Conservation (phyloP, 1,140 invertebrate species). For the Procambarus clarkii region DNA sequence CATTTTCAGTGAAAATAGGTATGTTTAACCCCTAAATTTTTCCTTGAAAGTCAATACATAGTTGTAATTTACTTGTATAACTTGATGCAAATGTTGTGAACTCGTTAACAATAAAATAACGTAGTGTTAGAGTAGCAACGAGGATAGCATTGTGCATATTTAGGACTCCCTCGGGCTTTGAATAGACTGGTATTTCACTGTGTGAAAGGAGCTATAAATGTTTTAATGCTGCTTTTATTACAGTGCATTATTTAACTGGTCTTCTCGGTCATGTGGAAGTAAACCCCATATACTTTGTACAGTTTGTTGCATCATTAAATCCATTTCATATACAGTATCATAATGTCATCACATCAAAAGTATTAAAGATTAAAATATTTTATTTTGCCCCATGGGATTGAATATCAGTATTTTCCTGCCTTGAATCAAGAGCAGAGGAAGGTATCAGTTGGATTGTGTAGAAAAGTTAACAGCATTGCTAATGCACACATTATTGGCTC, state of each 20-base stretch:
- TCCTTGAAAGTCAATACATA: too few relatives aligned
- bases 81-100: neutral
- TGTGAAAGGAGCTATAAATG: neutral
- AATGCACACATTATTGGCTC: neutral
- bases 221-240: neutral
- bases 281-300: neutral
- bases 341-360: neutral
- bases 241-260: neutral
- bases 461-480: conserved; percentile 1
- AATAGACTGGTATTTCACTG: neutral
- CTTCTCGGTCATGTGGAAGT: neutral
- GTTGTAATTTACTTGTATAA: too few relatives aligned
- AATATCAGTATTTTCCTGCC: neutral
- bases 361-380: neutral
- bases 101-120: too few relatives aligned
- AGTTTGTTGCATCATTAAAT: neutral
- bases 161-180: neutral
- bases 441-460: neutral
- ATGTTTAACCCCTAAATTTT: neutral
- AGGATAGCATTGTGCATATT: neutral
- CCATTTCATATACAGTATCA: neutral
- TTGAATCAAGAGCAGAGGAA: neutral
- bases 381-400: neutral
- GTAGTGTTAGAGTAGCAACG: neutral
- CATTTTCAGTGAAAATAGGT: neutral